Evolutionary conservation across 2,888 invertebrate species (phyloP), one percentile per base, ranked within the genome.

Genomic region (Amphimallon solstitiale): DNA sequence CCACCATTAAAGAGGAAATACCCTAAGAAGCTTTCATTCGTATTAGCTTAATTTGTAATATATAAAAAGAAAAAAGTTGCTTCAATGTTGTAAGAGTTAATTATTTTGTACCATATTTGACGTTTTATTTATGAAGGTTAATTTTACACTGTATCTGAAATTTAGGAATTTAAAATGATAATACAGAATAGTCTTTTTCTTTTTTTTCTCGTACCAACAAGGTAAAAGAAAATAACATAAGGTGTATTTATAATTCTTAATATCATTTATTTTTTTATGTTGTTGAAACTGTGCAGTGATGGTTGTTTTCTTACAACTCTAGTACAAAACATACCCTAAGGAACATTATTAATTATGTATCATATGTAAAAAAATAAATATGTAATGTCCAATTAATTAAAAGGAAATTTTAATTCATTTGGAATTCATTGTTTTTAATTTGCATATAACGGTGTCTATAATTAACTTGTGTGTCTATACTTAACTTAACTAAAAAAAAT

Each of bases 71-170:
- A 34, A 59, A 43, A 43, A 15, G 54, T 43, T 54, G 64, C 64
- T 64, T 64, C 52, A 56, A 46, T 59, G 67, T 67, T 66, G 66
- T 63, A 67, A 63, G 48, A 67, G 67, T 63, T 65, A 43, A 59
- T 59, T 67, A 67, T 63, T 67, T 67, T 67, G 67, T 67, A 67
- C 67, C 52, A 67, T 67, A 66, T 66, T 66, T 67, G 59, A 59
- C 63, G 45, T 38, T 62, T 66, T 49, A 67, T 67, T 67, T 67
- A 67, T 67, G 63, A 63, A 63, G 46, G 51, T 67, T 67, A 63
- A 23, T 63, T 67, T 67, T 67, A 67, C 63, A 67, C 66, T 61
- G 60, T 51, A 52, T 63, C 45, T 48, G 62, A 56, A 56, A 63
- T 63, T 62, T 59, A 29, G 60, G 43, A 59, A 63, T 59, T 48